Conservation (phyloP, 2,113 vertebrate species). For the Xiphorhynchus elegans region DNA sequence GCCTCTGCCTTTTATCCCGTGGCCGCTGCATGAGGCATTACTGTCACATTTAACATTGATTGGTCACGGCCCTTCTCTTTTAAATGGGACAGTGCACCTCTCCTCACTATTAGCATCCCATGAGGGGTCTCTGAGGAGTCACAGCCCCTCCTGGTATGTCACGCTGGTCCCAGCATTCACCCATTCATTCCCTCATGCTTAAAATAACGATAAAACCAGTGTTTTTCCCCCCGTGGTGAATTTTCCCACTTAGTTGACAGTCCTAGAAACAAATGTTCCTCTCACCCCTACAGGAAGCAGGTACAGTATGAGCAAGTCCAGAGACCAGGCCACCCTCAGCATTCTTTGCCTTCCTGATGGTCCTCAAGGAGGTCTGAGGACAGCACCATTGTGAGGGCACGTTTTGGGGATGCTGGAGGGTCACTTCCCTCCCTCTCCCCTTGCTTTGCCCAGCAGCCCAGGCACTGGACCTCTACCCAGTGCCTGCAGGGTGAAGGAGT, state of each 20-base stretch:
- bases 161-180: background rate
- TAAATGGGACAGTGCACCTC: background rate
- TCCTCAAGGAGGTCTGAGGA: background rate
- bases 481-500: background rate
- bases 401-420: fast-evolving
- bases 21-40: background rate
- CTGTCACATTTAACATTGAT: constrained; percentile 30
- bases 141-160: background rate
- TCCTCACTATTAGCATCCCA: background rate
- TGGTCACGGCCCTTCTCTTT: constrained; percentile 57
- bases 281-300: background rate
- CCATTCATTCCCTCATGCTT: background rate
- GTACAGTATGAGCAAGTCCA: background rate
- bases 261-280: background rate
- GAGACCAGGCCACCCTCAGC: background rate
- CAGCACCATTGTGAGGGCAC: fast-evolving
- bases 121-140: background rate
- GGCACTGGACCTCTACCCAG: fast-evolving
- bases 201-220: background rate
- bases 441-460: background rate
- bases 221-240: background rate
- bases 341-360: fast-evolving
- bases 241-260: background rate
- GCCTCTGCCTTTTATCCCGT: constrained; percentile 52
- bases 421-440: background rate